phyloP scores from a whole-genome alignment of 2,113 vertebrate genomes.

The Siphamia tubifer region DNA sequence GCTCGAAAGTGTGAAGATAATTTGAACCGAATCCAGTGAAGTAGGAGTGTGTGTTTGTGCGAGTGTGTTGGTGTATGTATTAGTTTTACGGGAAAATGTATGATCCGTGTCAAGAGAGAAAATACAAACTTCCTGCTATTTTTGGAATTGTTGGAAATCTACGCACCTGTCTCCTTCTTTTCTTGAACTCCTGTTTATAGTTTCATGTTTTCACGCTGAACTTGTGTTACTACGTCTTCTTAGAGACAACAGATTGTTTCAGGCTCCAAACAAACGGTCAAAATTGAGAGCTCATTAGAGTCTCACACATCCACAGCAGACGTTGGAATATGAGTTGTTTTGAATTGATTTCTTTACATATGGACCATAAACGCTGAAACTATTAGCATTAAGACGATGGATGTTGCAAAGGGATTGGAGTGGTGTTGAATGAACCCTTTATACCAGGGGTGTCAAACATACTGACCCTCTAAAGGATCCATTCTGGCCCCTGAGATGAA shows the following conservation, averaged over 20 bases:
- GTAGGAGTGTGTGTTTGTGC: neutral
- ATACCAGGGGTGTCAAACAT: no score
- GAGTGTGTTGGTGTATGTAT: neutral
- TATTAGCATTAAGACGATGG: constrained; percentile 59
- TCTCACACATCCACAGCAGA: constrained; percentile 25
- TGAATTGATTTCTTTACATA: constrained; percentile 55
- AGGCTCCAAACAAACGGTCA: constrained; percentile 45
- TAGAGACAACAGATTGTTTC: neutral
- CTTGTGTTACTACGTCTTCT: neutral
- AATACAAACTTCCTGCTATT: neutral
- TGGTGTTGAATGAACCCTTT: constrained; percentile 61
- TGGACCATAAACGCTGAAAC: constrained; percentile 31
- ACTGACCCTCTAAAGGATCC: no score
- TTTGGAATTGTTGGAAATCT: neutral
- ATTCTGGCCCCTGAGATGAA: no score
- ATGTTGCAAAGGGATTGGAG: constrained; percentile 17
- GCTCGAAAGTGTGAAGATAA: neutral
- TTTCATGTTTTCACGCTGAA: constrained; percentile 1
- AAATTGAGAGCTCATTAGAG: constrained; percentile 57
- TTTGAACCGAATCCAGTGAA: neutral
- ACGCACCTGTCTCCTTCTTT: constrained; percentile 1
- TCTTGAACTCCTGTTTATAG: neutral
- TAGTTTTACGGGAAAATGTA: neutral
- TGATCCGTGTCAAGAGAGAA: neutral
- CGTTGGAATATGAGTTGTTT: constrained; percentile 2